Evolutionary conservation across 2,797 vertebrate genomes (phyloP).

Genomic region (Novumbra hubbsi): DNA sequence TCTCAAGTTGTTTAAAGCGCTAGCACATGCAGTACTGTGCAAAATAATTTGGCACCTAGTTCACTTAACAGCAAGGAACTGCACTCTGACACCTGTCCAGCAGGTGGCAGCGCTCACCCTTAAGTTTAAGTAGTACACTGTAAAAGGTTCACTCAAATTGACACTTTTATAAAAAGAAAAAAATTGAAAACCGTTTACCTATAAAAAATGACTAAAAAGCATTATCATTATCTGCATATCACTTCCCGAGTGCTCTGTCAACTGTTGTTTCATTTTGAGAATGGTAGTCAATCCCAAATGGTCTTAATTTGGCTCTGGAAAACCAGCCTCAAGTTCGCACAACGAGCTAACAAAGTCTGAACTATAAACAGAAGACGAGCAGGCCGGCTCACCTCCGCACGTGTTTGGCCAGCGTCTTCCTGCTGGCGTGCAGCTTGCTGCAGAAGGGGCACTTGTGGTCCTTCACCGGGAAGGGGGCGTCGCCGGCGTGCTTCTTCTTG

Average conservation of each 20-base stretch:
- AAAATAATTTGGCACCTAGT: too few relatives aligned
- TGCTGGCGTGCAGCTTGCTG: slow-evolving; percentile 94
- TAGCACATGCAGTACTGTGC: too few relatives aligned
- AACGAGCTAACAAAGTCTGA: not conserved
- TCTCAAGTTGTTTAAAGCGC: too few relatives aligned
- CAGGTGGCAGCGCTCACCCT: not conserved
- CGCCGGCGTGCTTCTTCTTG: slow-evolving; percentile 88
- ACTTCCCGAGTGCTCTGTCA: not conserved
- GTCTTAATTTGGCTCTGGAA: not conserved
- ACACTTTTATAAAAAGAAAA: not conserved
- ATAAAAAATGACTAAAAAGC: not conserved
- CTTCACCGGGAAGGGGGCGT: slow-evolving; percentile 86
- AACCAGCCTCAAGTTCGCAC: not conserved
- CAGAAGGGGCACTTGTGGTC: slow-evolving; percentile 96
- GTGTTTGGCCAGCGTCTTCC: slow-evolving; percentile 93
- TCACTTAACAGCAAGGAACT: not conserved
- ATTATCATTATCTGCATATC: not conserved
- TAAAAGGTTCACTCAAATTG: not conserved
- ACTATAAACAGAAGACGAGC: not conserved
- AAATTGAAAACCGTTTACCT: not conserved
- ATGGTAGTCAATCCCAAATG: not conserved
- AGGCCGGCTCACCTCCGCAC: slow-evolving; percentile 88
- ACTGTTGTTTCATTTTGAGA: not conserved
- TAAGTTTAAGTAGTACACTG: not conserved
- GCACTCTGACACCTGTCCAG: not conserved